These are phyloP conservation scores for Trogon melanurus DNA, from an alignment of 2,113 vertebrate species.

Conservation along the genomic window DNA sequence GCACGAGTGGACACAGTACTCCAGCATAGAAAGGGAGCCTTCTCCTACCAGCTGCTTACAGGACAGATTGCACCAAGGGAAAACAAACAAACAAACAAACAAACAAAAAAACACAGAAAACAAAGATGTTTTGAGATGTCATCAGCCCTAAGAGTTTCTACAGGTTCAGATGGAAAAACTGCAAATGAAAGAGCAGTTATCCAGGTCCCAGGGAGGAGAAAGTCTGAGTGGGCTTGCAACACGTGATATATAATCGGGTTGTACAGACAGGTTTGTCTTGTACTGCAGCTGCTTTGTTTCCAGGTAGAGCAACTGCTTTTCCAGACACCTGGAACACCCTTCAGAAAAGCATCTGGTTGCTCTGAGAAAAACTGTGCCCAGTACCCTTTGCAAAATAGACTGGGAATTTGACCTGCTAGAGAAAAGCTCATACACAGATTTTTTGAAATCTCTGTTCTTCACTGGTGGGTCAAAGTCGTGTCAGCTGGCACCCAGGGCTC, in stretches of 20 bases:
- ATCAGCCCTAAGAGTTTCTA: not conserved
- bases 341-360: not conserved
- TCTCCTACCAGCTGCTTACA: not conserved
- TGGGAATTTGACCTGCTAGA: not conserved
- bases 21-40: not conserved
- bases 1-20: not conserved
- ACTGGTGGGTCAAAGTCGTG: not conserved
- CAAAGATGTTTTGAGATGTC: not conserved
- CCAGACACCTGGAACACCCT: not conserved
- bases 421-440: not conserved
- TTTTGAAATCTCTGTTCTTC: not conserved
- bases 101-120: not conserved
- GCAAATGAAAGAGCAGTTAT: not conserved
- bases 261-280: not conserved
- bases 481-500: not conserved
- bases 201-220: not conserved
- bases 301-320: not conserved
- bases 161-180: not conserved
- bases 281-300: not conserved
- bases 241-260: fast-evolving
- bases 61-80: not conserved
- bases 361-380: not conserved
- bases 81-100: too few relatives aligned
- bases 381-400: not conserved
- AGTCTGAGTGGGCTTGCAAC: not conserved